phyloP scores from a whole-genome alignment of 2,113 vertebrate genomes.

The Eidolon helvum region DNA sequence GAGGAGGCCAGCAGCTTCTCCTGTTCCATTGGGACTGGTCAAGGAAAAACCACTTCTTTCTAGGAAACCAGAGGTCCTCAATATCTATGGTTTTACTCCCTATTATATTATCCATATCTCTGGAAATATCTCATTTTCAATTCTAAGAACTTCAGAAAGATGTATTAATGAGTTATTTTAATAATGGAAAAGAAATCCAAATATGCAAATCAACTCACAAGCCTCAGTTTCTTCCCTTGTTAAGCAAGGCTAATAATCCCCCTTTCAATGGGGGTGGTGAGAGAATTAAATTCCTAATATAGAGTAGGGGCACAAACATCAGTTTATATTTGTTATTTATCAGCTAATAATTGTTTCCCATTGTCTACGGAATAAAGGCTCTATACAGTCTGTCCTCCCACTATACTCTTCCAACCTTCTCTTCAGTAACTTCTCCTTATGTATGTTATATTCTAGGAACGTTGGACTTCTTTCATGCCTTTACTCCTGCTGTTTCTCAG shows the following conservation, averaged over 20 bases:
- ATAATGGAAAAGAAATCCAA: neutral
- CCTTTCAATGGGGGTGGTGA: neutral
- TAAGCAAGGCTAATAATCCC: neutral
- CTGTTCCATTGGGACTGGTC: neutral
- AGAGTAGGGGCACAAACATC: neutral
- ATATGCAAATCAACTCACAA: neutral
- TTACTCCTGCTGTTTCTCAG: neutral
- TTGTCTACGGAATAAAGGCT: neutral
- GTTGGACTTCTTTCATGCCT: neutral
- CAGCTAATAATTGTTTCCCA: neutral
- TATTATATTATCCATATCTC: neutral
- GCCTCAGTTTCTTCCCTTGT: neutral
- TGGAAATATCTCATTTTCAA: constrained; percentile 5
- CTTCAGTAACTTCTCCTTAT: neutral
- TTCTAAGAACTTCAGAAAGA: constrained; percentile 34
- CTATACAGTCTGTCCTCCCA: neutral
- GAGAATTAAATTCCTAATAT: neutral
- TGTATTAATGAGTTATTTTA: neutral
- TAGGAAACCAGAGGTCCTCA: neutral
- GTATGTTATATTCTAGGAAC: neutral
- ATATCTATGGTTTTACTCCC: neutral
- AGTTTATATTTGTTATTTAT: neutral
- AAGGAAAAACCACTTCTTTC: neutral
- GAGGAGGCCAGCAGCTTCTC: neutral
- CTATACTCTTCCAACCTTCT: neutral